Base-by-base conservation (phyloP, 2,113 vertebrate genomes). In the Trematocara unimaculatum region DNA sequence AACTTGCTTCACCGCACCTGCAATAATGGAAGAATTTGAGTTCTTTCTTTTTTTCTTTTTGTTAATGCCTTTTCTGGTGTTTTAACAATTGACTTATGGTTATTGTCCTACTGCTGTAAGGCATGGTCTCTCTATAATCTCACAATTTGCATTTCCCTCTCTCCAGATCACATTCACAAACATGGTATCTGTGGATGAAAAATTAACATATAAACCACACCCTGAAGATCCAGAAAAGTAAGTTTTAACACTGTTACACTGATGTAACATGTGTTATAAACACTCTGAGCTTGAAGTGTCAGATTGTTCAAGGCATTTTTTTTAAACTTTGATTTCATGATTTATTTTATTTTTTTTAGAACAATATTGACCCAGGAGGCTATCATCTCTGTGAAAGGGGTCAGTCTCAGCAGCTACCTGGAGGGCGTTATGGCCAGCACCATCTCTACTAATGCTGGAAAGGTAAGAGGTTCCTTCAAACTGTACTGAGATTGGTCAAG, bases 311-410 rank as follows among this genome's bases (percentile, higher is more conserved):
- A 79, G 1, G 18, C 33, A 33, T 35, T 10, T 81, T 81, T 77
- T 55, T 64, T 53, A n/a, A 7, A 33, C 2, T 7, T 15, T 55
- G 3, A 38, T 20, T 40, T 81, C 1, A 64, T 0, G 0, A 67
- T 15, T 42, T 31, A 2, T 6, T 31, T 26, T 4, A 1, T 26
- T 15, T 8, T 62, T 4, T 89, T 4, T 91, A 99, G 99, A 93
- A 99, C 98, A 14, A 35, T 99, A 84, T 90, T 99, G 87, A 99
- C 98, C 6, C 98, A 99, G 86, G 99, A 99, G 95, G 98, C 99
- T 23, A 98, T 98, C 81, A 99, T 99, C 92, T 97, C 97, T 23
- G 98, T 99, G 49, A 99, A 99, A 93, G 98, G 99, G 2, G 97
- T 99, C 90, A 99, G 98, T 92, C 97, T 99, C 23, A 98, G 98